These are phyloP conservation scores for Gadopsis marmoratus DNA, from an alignment of 2,797 vertebrate genomes.

Conservation along the genomic window DNA sequence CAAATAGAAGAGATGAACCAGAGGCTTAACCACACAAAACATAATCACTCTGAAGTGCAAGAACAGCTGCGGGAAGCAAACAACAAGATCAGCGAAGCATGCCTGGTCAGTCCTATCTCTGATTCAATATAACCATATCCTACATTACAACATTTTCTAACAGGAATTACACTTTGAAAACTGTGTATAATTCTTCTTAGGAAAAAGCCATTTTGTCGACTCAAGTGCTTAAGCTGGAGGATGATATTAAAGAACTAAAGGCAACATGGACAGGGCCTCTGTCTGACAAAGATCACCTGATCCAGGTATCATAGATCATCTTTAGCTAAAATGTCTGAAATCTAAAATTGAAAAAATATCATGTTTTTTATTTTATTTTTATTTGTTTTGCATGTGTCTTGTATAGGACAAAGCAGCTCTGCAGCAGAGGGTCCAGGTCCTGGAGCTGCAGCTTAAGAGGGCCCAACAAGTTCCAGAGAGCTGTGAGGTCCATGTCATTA, in stretches of 20 bases:
- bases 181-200: slow-evolving; percentile 58
- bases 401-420: slow-evolving; percentile 79
- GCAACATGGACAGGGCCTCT: slow-evolving; percentile 64
- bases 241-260: slow-evolving; percentile 77
- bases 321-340: not conserved
- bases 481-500: slow-evolving; percentile 62
- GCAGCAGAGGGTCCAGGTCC: slow-evolving; percentile 63
- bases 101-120: slow-evolving; percentile 75
- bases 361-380: too few species aligned
- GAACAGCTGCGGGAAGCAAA: slow-evolving; percentile 80
- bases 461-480: slow-evolving; percentile 59
- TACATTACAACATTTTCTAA: not conserved
- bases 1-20: slow-evolving; percentile 77
- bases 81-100: slow-evolving; percentile 76
- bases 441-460: slow-evolving; percentile 71
- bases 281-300: slow-evolving; percentile 73
- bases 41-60: slow-evolving; percentile 69
- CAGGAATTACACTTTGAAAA: not conserved
- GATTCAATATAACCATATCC: not conserved
- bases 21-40: slow-evolving; percentile 58
- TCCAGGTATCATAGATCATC: slow-evolving; percentile 74
- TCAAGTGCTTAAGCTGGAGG: slow-evolving; percentile 79
- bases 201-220: slow-evolving; percentile 83
- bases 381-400: not conserved
- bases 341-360: not conserved